Evolutionary conservation across 1,140 invertebrate species (phyloP), one percentile per base, ranked within the genome.

Genomic region (Portunus trituberculatus): DNA sequence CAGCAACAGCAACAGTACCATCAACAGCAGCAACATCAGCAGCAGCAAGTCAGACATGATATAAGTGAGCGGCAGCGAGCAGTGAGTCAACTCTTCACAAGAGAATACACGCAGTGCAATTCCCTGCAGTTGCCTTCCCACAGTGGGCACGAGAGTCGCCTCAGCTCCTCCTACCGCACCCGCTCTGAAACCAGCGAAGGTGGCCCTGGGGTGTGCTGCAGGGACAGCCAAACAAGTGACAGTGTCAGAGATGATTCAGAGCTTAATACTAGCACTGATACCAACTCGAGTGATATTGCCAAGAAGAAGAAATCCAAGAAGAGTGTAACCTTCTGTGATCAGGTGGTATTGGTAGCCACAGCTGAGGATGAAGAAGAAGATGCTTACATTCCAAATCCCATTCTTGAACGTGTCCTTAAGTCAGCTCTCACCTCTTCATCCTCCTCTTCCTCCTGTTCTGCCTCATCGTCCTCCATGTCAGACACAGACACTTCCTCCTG

Each of bases 271-370:
- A 96, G 95, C 32, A 96, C 95, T 48, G 96, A 95, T 46, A 94
- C 96, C 87, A 90, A 94, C n/a, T 96, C 91, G n/a, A 95, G 93
- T 45, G 96, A 94, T 32, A 92, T 93, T 16, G 82, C 88, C 86
- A 93, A 96, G 48, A 96, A 96, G 91, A 96, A 96, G 83, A 96
- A 96, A 39, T 95, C 95, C 16, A 99, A 99, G 97, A 99, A 99
- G 97, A 99, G 98, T 96, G 99, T 99, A 0, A 99, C 98, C 0
- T 99, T 99, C 97, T 99, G 98, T 96, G 98, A 99, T 97, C 98
- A 99, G 97, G 98, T 99, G 0, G 98, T 99, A 94, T 97, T 99
- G 48, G 99, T 99, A 25, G 98, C 98, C 4, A 99, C 98, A 28
- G 98, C 99, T 0, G 98, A 99, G 96, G 98, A 99, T 96, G 98